These are phyloP conservation scores for Sternotherus odoratus DNA, from an alignment of 2,797 vertebrate genomes.

Conservation along the genomic window DNA sequence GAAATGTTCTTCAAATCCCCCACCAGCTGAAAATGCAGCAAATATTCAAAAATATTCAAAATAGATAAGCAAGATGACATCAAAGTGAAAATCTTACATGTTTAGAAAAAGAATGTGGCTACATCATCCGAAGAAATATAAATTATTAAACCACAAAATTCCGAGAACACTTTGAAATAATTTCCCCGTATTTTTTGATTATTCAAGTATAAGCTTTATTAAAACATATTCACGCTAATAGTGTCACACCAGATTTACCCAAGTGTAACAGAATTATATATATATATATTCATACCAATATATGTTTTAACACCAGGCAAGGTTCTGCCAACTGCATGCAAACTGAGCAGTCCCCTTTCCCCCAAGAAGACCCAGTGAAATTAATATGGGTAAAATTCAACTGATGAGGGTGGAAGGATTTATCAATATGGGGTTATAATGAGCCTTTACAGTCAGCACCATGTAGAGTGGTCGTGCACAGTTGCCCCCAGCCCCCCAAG, in stretches of 20 bases:
- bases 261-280: background rate
- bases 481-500: background rate
- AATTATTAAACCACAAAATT: background rate
- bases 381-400: background rate
- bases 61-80: constrained; percentile 7
- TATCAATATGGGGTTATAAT: accelerated
- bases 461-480: background rate
- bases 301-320: background rate
- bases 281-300: no score
- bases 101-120: background rate
- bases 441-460: background rate
- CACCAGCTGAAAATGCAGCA: background rate
- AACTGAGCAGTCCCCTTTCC: accelerated
- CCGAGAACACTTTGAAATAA: background rate
- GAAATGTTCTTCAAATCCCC: constrained; percentile 64
- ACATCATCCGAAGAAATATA: background rate
- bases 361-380: background rate
- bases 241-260: background rate
- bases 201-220: background rate
- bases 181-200: background rate
- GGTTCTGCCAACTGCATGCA: background rate
- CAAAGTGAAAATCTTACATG: constrained; percentile 26
- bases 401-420: background rate
- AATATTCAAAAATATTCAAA: constrained; percentile 62
- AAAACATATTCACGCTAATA: accelerated